Base-by-base conservation (phyloP, 2,797 vertebrate genomes). In the Synanceia verrucosa region DNA sequence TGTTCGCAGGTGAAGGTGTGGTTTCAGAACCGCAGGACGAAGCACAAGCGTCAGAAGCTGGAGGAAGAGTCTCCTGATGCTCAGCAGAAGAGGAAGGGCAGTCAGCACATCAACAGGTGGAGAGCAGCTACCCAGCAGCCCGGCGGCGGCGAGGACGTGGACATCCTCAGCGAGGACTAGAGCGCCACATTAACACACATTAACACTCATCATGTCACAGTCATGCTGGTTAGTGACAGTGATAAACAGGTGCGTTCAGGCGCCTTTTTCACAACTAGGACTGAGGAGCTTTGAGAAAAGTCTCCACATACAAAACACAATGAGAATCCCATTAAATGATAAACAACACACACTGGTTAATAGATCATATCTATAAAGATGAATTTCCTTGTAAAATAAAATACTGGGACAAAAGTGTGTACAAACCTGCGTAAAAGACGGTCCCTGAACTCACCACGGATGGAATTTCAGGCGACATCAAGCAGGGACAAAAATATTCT, bases 41-140 rank as follows among this genome's bases (percentile, higher is more conserved):
- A 96, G 66, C 94, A 96, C 93, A 96, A 96, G 81, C 91, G 95
- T 12, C 95, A 96, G 88, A 96, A 96, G 88, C 58, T 96, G 91
- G 95, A 96, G 84, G 95, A 96, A n/a, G 95, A 95, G 75, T 91
- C 94, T 8, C 95, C 95, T 0, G 95, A 96, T 7, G 87, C 93
- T 1, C 94, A 91, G 82, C 94, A 94, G 88, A 96, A 96, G 88
- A 92, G 94, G 74, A 96, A 96, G 84, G 94, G 94, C 9, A 94
- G 88, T 29, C 95, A 96, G 41, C 95, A 96, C 3, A 87, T 94
- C n/a, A 96, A 81, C 79, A 94, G 95, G 75, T 96, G 95, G 95
- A 92, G 95, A 39, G 93, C 91, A 1, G 95, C 95, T 5, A 95
- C 95, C 1, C 94, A 94, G 69, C 95, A 94, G 90, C 58, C 87